Base-by-base conservation (phyloP, 1,140 invertebrate species). In the Leptopilina clavipes region DNA sequence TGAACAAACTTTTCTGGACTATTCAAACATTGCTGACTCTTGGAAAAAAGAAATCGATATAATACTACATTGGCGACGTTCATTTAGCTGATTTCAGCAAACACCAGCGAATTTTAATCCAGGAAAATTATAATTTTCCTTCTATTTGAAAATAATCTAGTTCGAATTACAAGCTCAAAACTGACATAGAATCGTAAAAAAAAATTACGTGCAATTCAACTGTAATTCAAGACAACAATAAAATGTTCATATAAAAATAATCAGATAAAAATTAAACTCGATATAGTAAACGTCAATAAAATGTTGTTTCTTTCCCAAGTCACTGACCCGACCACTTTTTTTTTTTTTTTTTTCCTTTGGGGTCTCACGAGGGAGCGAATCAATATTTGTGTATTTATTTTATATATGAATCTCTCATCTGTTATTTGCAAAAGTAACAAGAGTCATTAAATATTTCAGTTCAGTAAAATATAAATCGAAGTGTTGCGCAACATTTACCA, bases 371-470 rank as follows among this genome's bases (percentile, higher is more conserved):
- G 56, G 12, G 37, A 40, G 25, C 11, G 12, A 65, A 65, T 65
- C 59, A 31, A 65, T 65, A 65, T 65, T 65, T 31, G 22, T 22
- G 22, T 65, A 31, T 65, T 65, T 65, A n/a, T 25, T 65, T 65
- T 65, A 22, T 65, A 59, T 2, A 65, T 3, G 59, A 65, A 65
- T 65, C 59, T 25, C 59, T 65, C 59, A 31, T 65, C 59, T 65
- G 52, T 18, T 54, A 54, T 14, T 52, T 65, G 59, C 25, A 22
- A 65, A 65, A 65, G 25, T 65, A 65, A 65, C 59, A 54, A 40
- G 52, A 54, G 17, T 19, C 56, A 22, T 9, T 22, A 9, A 22
- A 59, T 25, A 59, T 59, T 59, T 59, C 12, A 25, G 56, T 22
- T 45, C 14, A 59, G 56, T 25, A 59, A 25, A 56, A 11, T 40